phyloP scores from a whole-genome alignment of 2,888 invertebrate species.

The Melikaiella ostensackeni region DNA sequence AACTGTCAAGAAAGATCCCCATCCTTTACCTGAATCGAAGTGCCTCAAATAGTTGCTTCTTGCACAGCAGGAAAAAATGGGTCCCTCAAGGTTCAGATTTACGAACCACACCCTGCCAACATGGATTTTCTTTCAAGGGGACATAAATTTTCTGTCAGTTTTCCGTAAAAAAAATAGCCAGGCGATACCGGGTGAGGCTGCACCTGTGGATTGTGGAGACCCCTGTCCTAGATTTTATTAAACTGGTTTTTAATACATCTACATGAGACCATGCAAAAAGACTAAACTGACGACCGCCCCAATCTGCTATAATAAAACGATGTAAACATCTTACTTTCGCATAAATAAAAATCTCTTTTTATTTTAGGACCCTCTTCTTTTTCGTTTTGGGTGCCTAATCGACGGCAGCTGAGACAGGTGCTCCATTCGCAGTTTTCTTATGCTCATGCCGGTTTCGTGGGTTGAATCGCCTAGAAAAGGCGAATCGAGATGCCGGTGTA shows the following conservation, averaged over 20 bases:
- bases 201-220: too few relatives aligned
- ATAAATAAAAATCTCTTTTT: constrained; percentile 4
- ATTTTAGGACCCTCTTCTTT: background rate
- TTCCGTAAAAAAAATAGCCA: too few relatives aligned
- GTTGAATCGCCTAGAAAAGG: constrained; percentile 52
- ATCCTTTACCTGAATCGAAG: too few relatives aligned
- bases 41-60: too few relatives aligned
- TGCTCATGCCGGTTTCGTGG: constrained; percentile 41
- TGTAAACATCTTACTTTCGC: constrained; percentile 9
- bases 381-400: constrained; percentile 9
- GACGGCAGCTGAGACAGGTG: constrained; percentile 36
- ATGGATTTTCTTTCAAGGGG: too few relatives aligned
- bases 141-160: too few relatives aligned
- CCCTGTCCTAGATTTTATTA: too few relatives aligned
- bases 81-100: too few relatives aligned
- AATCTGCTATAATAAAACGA: background rate
- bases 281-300: background rate
- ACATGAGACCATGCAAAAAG: background rate
- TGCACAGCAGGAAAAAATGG: too few relatives aligned
- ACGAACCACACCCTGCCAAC: too few relatives aligned
- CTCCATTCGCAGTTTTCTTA: background rate
- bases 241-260: background rate
- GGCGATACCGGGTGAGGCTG: too few relatives aligned
- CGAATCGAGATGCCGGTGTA: constrained; percentile 49
- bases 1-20: too few relatives aligned